These are phyloP conservation scores for Elegia similella DNA, from an alignment of 2,888 invertebrate species.

Conservation along the genomic window DNA sequence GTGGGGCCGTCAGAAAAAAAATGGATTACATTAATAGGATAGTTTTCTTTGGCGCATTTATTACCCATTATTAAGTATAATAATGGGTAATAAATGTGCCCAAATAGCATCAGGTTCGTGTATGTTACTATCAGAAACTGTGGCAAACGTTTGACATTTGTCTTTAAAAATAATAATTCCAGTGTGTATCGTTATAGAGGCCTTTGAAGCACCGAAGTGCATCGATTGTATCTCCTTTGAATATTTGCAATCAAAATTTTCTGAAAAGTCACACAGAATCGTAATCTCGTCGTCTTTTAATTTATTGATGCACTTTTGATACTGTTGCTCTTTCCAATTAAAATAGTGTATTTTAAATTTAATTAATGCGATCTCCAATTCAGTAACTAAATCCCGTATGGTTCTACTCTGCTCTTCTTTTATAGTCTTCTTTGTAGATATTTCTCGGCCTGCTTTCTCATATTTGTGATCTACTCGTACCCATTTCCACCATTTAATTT, in stretches of 20 bases:
- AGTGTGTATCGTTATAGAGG: background rate
- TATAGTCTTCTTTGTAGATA: constrained; percentile 9
- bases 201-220: constrained; percentile 6
- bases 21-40: background rate
- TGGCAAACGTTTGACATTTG: constrained; percentile 3
- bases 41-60: background rate
- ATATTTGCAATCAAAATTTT: background rate
- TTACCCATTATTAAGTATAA: too few relatives aligned
- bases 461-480: constrained; percentile 9
- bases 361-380: background rate
- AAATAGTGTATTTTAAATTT: background rate
- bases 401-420: background rate
- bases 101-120: background rate
- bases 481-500: constrained; percentile 17
- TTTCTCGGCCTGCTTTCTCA: constrained; percentile 3
- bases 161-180: background rate
- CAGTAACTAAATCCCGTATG: background rate
- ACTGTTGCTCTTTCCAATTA: constrained; percentile 2
- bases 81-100: background rate
- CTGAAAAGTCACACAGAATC: background rate
- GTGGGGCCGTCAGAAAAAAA: constrained; percentile 2
- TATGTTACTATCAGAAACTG: background rate
- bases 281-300: background rate
- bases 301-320: background rate
- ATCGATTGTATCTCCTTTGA: background rate